A percentile compares a stretch with the other conserved stretches of the same genome.
Conservation (phyloP, 1,140 invertebrate species). For the Solen grandis region DNA sequence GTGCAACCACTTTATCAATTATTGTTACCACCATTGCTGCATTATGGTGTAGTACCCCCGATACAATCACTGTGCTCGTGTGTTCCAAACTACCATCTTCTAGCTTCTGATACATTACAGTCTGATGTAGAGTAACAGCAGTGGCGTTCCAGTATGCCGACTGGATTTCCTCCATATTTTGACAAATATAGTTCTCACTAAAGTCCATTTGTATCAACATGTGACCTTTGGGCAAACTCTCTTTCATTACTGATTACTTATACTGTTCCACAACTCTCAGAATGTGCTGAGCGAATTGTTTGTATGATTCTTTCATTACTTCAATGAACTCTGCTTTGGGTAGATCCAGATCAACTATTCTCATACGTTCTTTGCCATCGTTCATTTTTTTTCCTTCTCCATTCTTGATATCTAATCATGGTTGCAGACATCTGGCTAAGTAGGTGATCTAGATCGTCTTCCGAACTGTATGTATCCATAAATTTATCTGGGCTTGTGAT, state of each 20-base stretch:
- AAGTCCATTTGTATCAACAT: conserved; percentile 14
- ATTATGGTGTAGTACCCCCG: conserved; percentile 18
- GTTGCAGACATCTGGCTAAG: not conserved
- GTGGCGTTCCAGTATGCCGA: conserved; percentile 24
- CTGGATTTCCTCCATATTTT: conserved; percentile 26
- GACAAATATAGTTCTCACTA: conserved; percentile 20
- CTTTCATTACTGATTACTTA: conserved; percentile 17
- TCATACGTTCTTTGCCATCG: conserved; percentile 1
- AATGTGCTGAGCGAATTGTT: conserved; percentile 28
- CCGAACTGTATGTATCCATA: not conserved
- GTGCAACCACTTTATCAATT: not conserved
- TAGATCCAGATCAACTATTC: conserved; percentile 1
- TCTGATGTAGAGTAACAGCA: conserved; percentile 1
- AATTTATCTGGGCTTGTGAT: conserved; percentile 16
- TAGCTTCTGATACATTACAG: not conserved
- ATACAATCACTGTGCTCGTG: not conserved
- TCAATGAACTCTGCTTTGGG: conserved; percentile 13
- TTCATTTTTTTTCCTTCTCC: conserved; percentile 16
- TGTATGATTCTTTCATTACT: not conserved
- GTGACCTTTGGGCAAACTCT: conserved; percentile 21
- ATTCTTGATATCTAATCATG: conserved; percentile 42
- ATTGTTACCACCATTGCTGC: conserved; percentile 6
- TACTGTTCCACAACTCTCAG: conserved; percentile 19
- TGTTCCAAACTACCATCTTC: not conserved
- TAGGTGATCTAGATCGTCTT: not conserved